Conservation (phyloP, 2,113 vertebrate genomes). For the Ictidomys tridecemlineatus region DNA sequence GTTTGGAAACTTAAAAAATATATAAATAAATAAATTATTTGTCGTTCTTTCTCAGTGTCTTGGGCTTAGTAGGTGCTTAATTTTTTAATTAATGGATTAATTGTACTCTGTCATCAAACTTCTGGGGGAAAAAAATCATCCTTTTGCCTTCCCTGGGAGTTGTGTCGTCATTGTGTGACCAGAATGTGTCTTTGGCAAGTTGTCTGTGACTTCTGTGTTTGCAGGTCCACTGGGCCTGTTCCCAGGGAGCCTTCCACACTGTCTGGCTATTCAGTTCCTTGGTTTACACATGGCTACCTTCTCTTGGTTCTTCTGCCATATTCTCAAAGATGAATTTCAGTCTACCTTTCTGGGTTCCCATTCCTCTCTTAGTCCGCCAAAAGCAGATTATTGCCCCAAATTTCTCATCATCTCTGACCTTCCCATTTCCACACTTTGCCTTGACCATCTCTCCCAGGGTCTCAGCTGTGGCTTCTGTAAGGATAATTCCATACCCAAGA, state of each 20-base stretch:
- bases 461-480: neutral
- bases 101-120: neutral
- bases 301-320: neutral
- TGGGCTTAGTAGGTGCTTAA: neutral
- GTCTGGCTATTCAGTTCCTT: no score
- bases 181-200: neutral
- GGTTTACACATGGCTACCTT: neutral
- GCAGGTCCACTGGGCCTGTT: neutral
- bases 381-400: neutral
- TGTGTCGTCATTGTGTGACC: fast-evolving
- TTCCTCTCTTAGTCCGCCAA: neutral
- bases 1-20: neutral
- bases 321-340: neutral
- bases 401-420: neutral
- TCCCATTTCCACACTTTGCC: neutral
- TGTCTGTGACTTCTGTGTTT: neutral
- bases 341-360: neutral
- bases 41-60: neutral
- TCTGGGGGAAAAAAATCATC: neutral
- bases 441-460: neutral
- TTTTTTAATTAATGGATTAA: neutral
- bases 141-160: neutral
- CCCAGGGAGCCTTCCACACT: neutral
- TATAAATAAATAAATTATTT: neutral
- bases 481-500: neutral